Evolutionary conservation across 35 echinoderm and acorn worm genomes (phyloP).

Genomic region (Apostichopus parvimensis): DNA sequence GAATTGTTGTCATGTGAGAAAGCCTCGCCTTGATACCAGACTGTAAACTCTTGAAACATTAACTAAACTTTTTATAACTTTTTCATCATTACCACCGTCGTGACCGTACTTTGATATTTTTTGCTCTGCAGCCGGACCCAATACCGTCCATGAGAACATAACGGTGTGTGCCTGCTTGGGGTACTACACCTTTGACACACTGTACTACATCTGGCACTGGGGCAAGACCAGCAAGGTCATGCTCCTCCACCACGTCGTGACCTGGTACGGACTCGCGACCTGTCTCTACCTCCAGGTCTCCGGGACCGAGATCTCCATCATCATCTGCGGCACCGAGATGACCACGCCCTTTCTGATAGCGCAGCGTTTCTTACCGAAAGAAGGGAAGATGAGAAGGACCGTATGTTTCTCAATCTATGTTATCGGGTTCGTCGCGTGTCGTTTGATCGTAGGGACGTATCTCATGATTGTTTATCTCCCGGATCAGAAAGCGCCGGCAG

Average conservation of each 20-base stretch:
- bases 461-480: not conserved
- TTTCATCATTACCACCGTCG: too few relatives aligned
- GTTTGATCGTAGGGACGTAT: not conserved
- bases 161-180: not conserved
- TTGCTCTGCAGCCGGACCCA: not conserved
- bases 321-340: not conserved
- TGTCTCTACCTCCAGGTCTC: not conserved
- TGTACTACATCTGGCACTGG: constrained; percentile 1
- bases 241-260: constrained; percentile 18
- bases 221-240: not conserved
- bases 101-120: not conserved
- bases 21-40: too few relatives aligned
- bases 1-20: too few relatives aligned
- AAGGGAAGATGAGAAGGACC: not conserved
- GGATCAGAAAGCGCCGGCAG: not conserved
- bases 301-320: not conserved
- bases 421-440: not conserved
- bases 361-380: not conserved
- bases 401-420: not conserved
- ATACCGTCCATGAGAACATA: not conserved
- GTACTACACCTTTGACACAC: constrained; percentile 24
- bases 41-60: too few relatives aligned
- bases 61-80: too few relatives aligned
- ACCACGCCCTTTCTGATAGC: not conserved
- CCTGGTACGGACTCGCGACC: not conserved